These are phyloP conservation scores for Picus viridis DNA, from an alignment of 2,797 vertebrate genomes.

Conservation along the genomic window DNA sequence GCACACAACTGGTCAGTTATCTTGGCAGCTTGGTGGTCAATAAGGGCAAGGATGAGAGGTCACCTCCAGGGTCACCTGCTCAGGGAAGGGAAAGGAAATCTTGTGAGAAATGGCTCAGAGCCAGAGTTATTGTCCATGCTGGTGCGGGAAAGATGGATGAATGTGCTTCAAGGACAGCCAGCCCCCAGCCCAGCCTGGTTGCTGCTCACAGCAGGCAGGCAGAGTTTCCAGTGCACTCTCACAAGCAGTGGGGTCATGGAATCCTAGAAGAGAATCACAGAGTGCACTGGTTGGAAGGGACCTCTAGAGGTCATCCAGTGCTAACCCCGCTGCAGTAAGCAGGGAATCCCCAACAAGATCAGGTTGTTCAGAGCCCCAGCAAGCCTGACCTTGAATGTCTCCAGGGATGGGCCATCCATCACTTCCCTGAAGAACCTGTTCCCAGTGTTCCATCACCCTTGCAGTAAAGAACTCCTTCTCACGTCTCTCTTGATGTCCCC, in stretches of 20 bases:
- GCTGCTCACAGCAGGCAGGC: neutral
- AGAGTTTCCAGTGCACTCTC: neutral
- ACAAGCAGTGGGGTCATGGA: neutral
- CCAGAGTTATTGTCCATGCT: neutral
- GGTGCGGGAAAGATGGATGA: neutral
- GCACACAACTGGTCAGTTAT: neutral
- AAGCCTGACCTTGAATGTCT: no score
- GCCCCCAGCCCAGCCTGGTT: neutral
- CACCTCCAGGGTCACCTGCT: neutral
- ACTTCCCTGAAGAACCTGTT: no score
- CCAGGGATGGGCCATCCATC: no score
- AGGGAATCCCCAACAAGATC: no score
- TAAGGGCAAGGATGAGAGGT: neutral
- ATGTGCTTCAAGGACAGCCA: neutral
- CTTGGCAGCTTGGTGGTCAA: rapidly evolving
- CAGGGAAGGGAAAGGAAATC: neutral
- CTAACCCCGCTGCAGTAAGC: no score
- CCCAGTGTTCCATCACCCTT: no score
- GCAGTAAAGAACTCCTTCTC: no score
- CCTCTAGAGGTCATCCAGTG: no score
- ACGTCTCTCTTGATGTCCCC: neutral
- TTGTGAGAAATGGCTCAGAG: neutral
- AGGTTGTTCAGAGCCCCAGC: no score
- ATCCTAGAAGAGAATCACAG: no score
- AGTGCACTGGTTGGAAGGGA: no score